Evolutionary conservation across 2,113 vertebrate genomes (phyloP).

Genomic region (Erinaceus europaeus): DNA sequence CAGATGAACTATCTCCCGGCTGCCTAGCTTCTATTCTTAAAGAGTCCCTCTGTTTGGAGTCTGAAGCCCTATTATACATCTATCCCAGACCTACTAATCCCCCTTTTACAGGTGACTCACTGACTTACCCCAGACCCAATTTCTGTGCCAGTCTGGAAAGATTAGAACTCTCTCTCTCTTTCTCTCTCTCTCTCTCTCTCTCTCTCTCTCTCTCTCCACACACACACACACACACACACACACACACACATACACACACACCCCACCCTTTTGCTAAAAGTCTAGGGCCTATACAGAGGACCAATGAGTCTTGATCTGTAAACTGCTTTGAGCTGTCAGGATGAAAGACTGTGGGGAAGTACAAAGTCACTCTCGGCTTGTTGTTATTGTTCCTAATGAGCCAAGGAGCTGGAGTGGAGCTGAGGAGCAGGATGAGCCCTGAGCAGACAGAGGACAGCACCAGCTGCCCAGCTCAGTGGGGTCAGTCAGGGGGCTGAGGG

Average conservation of each 20-base stretch:
- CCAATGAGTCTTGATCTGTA: constrained; percentile 57
- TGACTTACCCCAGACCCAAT: not conserved
- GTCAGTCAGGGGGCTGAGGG: constrained; percentile 53
- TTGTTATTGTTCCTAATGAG: constrained; percentile 62
- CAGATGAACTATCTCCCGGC: not conserved
- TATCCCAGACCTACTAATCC: constrained; percentile 4
- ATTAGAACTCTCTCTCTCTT: constrained; percentile 16
- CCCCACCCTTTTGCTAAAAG: not conserved
- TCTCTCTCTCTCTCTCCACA: no score
- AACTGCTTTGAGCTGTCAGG: constrained; percentile 72
- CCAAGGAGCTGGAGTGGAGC: constrained; percentile 10
- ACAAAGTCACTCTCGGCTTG: constrained; percentile 65
- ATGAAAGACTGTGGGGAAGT: constrained; percentile 70
- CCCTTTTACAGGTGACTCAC: constrained; percentile 42
- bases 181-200: no score
- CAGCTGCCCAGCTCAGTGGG: constrained; percentile 28
- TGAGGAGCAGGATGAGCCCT: constrained; percentile 28
- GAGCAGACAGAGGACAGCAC: not conserved
- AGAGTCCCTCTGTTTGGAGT: not conserved
- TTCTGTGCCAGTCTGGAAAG: constrained; percentile 22
- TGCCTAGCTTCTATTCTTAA: not conserved
- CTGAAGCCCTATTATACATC: constrained; percentile 16
- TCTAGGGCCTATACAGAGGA: constrained; percentile 36
- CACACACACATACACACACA: no score
- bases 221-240: no score